Evolutionary conservation across 2,797 vertebrate genomes (phyloP), one percentile per base, ranked within the genome.

Genomic region (Sebastes nivosus): DNA sequence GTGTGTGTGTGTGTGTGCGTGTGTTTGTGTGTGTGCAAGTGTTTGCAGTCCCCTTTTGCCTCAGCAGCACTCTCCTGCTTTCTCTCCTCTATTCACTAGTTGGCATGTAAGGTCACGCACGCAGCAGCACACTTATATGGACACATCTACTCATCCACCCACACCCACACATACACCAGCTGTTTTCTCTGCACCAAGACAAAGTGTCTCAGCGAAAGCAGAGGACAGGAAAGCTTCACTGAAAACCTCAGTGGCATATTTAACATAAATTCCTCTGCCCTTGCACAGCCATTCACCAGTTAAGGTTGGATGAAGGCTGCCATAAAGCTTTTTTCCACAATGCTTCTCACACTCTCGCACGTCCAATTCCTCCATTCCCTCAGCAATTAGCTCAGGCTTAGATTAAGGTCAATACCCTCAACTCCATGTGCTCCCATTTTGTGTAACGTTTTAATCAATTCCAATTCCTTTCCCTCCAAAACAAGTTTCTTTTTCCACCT

Each of bases 301-400:
- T 68, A 22, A 59, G 54, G 68, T 86, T 68, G 66, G 52, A 75
- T 59, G n/a, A 72, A 77, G 68, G 67, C 66, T 59, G 18, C n/a
- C 34, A 38, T 55, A 50, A 20, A 13, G 25, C 52, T 67, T 86
- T 72, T 63, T 74, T 16, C 6, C 18, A 55, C 68, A 69, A 36
- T 67, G 69, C 52, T 67, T 74, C 77, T 75, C 81, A 80, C 73
- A 61, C 68, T 73, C 27, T 22, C 6, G 16, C 38, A 52, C 66
- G 29, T 54, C 60, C 58, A 76, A 68, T 80, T 82, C 79, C 79
- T 82, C 63, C 68, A n/a, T 81, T 88, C 85, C 87, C 87, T 11
- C 29, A 84, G 74, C 87, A 89, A 93, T 94, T 93, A 93, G 76
- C 80, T 87, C 72, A 25, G 80, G 82, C 89, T 85, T 88, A 85